A percentile compares a stretch with the other conserved stretches of the same genome.
These are phyloP conservation scores for Zaprionus gabonicus DNA, from an alignment of 1,140 invertebrate species.

Conservation along the genomic window DNA sequence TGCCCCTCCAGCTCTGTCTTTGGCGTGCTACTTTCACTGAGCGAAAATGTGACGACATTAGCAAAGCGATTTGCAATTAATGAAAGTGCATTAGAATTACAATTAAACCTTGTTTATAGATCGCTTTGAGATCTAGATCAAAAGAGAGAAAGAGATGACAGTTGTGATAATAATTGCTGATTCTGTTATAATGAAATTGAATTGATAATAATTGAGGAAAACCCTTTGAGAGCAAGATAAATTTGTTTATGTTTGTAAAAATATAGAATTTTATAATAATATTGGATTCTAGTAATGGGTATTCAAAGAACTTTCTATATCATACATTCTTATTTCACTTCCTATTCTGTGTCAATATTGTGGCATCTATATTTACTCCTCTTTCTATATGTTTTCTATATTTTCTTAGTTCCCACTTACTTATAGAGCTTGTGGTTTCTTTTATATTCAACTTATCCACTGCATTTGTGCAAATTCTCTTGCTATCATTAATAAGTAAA, in stretches of 20 bases:
- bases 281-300: too few relatives aligned
- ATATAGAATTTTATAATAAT: too few relatives aligned
- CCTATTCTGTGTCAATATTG: too few relatives aligned
- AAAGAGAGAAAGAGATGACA: neutral
- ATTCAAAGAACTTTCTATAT: neutral
- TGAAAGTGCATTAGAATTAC: neutral
- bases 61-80: slow-evolving; percentile 1
- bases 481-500: slow-evolving; percentile 5
- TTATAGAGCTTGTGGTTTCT: too few relatives aligned
- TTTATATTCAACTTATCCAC: neutral
- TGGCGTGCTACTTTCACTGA: slow-evolving; percentile 34
- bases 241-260: too few relatives aligned
- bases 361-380: neutral
- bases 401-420: too few relatives aligned
- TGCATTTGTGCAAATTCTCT: slow-evolving; percentile 4
- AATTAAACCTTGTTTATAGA: neutral
- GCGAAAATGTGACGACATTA: slow-evolving; percentile 15
- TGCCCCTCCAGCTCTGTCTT: neutral
- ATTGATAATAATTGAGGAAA: too few relatives aligned
- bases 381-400: neutral
- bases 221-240: too few relatives aligned
- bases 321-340: neutral
- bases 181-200: too few relatives aligned
- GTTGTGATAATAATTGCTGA: neutral
- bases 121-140: neutral